These are phyloP conservation scores for Cheirogaleus medius DNA, from an alignment of 2,113 vertebrate genomes.

Conservation along the genomic window DNA sequence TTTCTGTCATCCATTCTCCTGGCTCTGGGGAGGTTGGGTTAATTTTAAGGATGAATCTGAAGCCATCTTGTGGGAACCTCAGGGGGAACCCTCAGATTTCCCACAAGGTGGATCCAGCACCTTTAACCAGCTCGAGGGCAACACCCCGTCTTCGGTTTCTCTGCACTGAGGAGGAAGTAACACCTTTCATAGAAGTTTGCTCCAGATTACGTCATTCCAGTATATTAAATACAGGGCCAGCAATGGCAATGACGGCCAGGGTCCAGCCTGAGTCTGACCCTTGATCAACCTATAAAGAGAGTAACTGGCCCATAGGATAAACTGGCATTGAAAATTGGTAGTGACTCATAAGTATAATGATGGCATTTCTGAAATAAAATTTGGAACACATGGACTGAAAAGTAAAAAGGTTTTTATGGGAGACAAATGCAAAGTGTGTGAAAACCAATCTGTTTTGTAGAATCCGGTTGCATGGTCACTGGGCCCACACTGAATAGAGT, in stretches of 20 bases:
- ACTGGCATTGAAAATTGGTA: not conserved
- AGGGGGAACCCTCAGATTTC: not conserved
- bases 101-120: not conserved
- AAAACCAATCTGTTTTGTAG: not conserved
- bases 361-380: not conserved
- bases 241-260: not conserved
- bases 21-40: not conserved
- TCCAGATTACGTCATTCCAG: not conserved
- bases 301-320: not conserved
- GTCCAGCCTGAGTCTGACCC: not conserved
- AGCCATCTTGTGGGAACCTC: not conserved
- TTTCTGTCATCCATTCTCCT: not conserved
- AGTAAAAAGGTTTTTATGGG: not conserved
- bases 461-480: not conserved
- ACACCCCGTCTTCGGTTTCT: not conserved
- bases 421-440: not conserved
- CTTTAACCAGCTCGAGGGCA: not conserved
- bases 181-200: not conserved
- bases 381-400: not conserved
- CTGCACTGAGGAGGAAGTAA: not conserved
- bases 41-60: slow-evolving; percentile 24
- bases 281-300: not conserved
- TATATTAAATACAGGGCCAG: not conserved
- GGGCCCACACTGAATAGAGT: not conserved
- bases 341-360: not conserved